A percentile compares a stretch with the other conserved stretches of the same genome.
phyloP scores from a whole-genome alignment of 2,113 vertebrate genomes.

The Ptilonorhynchus violaceus region DNA sequence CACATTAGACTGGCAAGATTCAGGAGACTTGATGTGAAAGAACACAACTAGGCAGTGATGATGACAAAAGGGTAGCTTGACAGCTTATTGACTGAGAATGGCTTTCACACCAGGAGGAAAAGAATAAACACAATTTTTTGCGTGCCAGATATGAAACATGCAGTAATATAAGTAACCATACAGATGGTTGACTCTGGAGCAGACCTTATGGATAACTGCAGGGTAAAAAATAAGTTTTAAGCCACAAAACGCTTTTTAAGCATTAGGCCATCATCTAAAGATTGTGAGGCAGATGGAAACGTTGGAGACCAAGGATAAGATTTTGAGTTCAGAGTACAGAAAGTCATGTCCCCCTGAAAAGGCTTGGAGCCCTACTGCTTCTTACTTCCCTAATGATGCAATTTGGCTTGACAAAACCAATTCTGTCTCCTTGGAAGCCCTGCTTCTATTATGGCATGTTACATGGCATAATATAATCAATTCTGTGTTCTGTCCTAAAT shows the following conservation, averaged over 20 bases:
- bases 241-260: neutral
- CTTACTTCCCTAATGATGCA: neutral
- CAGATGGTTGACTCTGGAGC: neutral
- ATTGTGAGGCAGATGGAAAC: neutral
- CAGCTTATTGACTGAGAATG: slow-evolving; percentile 31
- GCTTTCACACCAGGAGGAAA: slow-evolving; percentile 31
- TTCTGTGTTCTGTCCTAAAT: neutral
- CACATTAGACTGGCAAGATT: neutral
- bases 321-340: neutral
- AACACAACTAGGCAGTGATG: neutral
- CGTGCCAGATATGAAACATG: neutral
- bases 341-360: neutral
- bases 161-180: neutral
- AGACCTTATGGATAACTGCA: neutral
- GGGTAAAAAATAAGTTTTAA: neutral
- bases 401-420: neutral
- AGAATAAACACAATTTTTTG: slow-evolving; percentile 16
- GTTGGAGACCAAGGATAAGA: neutral
- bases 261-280: neutral
- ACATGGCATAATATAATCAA: neutral
- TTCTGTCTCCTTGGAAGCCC: neutral
- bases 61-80: slow-evolving; percentile 15
- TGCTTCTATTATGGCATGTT: neutral
- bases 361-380: neutral
- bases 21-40: neutral